These are phyloP conservation scores for Drosophila tani DNA, from an alignment of 1,140 invertebrate species.

Conservation along the genomic window DNA sequence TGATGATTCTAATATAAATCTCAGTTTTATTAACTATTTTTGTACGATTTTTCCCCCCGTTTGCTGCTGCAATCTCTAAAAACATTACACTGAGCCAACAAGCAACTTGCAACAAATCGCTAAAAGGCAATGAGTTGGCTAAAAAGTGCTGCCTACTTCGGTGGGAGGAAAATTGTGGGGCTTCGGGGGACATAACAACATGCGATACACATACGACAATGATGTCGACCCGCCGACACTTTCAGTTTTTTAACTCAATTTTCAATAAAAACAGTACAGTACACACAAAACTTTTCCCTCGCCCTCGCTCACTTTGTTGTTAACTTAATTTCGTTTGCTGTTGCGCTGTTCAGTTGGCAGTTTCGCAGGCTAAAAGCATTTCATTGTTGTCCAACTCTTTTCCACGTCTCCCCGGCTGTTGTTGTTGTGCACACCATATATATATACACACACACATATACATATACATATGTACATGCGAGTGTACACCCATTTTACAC, in stretches of 20 bases:
- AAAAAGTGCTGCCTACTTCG: slow-evolving; percentile 21
- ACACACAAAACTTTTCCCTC: slow-evolving; percentile 65
- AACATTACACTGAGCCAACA: neutral
- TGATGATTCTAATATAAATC: too few species aligned
- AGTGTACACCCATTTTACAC: slow-evolving; percentile 61
- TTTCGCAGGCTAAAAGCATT: slow-evolving; percentile 76
- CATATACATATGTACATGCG: too few species aligned
- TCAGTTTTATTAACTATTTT: neutral
- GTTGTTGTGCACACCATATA: slow-evolving; percentile 7
- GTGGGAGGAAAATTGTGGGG: neutral
- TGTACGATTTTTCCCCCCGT: too few species aligned
- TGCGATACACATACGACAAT: slow-evolving; percentile 30
- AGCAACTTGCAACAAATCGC: slow-evolving; percentile 1
- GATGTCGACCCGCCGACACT: slow-evolving; percentile 59
- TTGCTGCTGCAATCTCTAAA: neutral
- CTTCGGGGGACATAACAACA: slow-evolving; percentile 9
- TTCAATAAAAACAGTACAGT: slow-evolving; percentile 74
- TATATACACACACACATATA: slow-evolving; percentile 27
- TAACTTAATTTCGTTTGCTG: slow-evolving; percentile 75
- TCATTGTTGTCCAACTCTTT: slow-evolving; percentile 78
- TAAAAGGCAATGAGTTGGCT: slow-evolving; percentile 23
- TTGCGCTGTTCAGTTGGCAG: slow-evolving; percentile 44
- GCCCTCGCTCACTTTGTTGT: slow-evolving; percentile 60
- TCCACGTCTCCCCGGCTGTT: slow-evolving; percentile 12
- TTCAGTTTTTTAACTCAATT: slow-evolving; percentile 80